Conservation (phyloP, 2,888 invertebrate species). For the Heliothis peltigera region DNA sequence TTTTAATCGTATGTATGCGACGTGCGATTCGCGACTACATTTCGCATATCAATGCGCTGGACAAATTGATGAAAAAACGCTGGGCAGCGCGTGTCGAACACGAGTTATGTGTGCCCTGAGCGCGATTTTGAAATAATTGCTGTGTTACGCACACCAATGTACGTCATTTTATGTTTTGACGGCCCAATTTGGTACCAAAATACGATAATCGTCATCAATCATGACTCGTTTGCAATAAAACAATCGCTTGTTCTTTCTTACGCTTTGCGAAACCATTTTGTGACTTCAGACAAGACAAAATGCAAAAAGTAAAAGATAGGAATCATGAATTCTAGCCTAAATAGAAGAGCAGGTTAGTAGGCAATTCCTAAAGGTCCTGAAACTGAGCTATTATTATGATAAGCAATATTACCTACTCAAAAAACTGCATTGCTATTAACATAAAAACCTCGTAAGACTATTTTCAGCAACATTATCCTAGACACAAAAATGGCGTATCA, state of each 20-base stretch:
- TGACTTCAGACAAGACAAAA: neutral
- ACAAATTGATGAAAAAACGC: constrained; percentile 85
- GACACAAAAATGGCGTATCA: neutral
- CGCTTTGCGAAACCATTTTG: neutral
- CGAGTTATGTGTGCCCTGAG: constrained; percentile 70
- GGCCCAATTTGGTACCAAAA: constrained; percentile 2
- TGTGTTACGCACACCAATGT: constrained; percentile 55
- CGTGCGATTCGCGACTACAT: constrained; percentile 84
- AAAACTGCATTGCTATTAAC: neutral
- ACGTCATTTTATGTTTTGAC: constrained; percentile 32
- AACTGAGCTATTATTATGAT: neutral
- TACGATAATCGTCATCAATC: no score
- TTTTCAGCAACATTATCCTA: neutral
- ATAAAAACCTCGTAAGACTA: neutral
- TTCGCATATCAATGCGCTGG: constrained; percentile 88
- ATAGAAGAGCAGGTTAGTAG: neutral
- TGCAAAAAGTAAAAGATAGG: neutral
- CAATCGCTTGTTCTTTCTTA: neutral
- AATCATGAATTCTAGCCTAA: neutral
- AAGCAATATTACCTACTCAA: no score
- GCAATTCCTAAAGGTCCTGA: neutral
- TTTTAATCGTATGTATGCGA: constrained; percentile 89
- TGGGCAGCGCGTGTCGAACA: constrained; percentile 76
- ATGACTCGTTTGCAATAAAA: neutral
- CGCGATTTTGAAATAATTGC: constrained; percentile 70